Evolutionary conservation across 2,113 vertebrate genomes (phyloP), one percentile per base, ranked within the genome.

Genomic region (Lepus timidus): DNA sequence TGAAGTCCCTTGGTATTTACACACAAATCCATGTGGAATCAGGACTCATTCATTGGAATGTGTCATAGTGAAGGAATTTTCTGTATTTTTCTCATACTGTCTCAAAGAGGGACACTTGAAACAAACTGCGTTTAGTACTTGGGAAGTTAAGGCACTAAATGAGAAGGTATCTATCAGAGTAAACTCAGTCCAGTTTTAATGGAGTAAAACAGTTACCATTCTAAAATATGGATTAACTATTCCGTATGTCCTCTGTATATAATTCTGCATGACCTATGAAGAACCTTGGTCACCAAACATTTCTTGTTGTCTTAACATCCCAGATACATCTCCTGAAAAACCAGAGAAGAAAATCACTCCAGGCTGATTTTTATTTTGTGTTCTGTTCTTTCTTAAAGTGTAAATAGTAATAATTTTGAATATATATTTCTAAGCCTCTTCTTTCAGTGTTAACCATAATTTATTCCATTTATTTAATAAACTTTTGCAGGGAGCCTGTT

Each of bases 271-370:
- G 31, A 29, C 58, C 6, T 58, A 23, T 17, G 27, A 93, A 36
- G 51, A 65, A n/a, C 62, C 74, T 85, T 90, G 67, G 78, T 85
- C 79, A 62, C 71, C 36, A 94, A 87, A 23, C 23, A 51, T 55
- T 84, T 94, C 75, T 83, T 65, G 73, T 0, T 82, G 25, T 49
- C 44, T 75, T 44, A 70, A n/a, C 22, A 12, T 33, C 27, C 71
- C 55, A 3, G 36, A 36, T 36, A 36, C 20, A 4, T 55, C 17
- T 25, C 23, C 75, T 52, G 3, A 64, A 73, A 12, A 89, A 71
- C 51, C 25, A 33, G 25, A 31, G 23, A 86, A 31, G 49, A 52
- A 85, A 68, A n/a, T 33, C 16, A 75, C 22, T 73, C 36, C 44
- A 79, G 31, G 64, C 33, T 76, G 55, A 44, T 33, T 74, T 85